These are phyloP conservation scores for Drosophila arizonae DNA, from an alignment of 1,140 invertebrate genomes.

Conservation along the genomic window DNA sequence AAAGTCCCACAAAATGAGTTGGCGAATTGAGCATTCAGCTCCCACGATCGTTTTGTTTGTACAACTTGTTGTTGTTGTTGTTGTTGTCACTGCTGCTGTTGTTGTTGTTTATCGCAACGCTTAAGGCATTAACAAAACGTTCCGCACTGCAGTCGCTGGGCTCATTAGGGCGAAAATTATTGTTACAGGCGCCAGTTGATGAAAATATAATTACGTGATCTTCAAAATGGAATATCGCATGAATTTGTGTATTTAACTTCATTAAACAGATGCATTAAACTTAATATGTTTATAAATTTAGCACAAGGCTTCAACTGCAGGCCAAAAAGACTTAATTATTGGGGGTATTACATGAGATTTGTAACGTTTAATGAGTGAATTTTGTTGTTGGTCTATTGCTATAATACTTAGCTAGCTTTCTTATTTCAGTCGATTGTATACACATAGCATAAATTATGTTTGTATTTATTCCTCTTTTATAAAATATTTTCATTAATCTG, in stretches of 20 bases:
- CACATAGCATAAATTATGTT: too few species aligned
- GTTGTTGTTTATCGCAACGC: conserved; percentile 39
- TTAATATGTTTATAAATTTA: conserved; percentile 8
- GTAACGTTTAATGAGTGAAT: too few species aligned
- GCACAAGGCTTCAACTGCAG: conserved; percentile 1
- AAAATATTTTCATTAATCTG: too few species aligned
- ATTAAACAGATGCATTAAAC: conserved; percentile 25
- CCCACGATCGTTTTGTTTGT: conserved; percentile 56
- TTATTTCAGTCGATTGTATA: too few species aligned
- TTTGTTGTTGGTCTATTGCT: too few species aligned
- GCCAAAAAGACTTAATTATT: background rate
- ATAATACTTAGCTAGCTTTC: too few species aligned
- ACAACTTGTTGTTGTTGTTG: conserved; percentile 11
- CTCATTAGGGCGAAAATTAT: conserved; percentile 51
- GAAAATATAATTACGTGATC: conserved; percentile 54
- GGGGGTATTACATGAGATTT: too few species aligned
- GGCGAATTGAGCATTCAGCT: conserved; percentile 56
- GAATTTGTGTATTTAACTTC: conserved; percentile 42
- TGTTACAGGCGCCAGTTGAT: conserved; percentile 21
- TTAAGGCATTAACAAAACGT: conserved; percentile 51
- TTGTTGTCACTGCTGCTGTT: conserved; percentile 22
- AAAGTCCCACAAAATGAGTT: conserved; percentile 51
- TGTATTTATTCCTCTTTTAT: too few species aligned
- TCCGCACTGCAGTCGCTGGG: conserved; percentile 40
- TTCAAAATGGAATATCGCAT: conserved; percentile 53